Evolutionary conservation across 2,113 vertebrate species (phyloP).

Genomic region (Nothobranchius kuhntae): DNA sequence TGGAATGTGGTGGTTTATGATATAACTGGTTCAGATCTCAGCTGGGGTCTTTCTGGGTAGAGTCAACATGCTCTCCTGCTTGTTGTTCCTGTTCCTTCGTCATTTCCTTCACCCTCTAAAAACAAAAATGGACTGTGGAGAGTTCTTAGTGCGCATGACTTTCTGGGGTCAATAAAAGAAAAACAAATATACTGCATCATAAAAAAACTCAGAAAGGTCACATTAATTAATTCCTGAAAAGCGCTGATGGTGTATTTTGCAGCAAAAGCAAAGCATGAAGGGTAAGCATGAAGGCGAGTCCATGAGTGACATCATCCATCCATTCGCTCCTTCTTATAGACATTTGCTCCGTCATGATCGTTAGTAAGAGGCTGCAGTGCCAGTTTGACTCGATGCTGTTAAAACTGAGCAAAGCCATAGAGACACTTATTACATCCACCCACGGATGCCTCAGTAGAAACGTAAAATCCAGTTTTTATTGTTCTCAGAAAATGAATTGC

Average conservation of each 20-base stretch:
- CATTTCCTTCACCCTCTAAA: neutral
- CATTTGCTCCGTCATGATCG: slow-evolving; percentile 1
- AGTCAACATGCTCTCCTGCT: neutral
- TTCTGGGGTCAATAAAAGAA: slow-evolving; percentile 15
- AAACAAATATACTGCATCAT: neutral
- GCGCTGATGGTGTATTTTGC: slow-evolving; percentile 8
- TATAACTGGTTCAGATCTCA: neutral
- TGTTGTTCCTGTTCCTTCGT: neutral
- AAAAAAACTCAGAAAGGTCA: neutral
- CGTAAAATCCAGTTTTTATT: slow-evolving; percentile 6
- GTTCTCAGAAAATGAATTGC: neutral
- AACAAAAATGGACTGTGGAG: neutral
- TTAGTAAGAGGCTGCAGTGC: neutral
- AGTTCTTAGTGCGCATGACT: slow-evolving; percentile 1
- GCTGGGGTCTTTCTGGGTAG: neutral
- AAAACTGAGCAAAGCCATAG: slow-evolving; percentile 2
- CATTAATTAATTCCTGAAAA: slow-evolving; percentile 8
- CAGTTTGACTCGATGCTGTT: slow-evolving; percentile 1
- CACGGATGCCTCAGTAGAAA: neutral
- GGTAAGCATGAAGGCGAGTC: slow-evolving; percentile 9
- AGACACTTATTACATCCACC: neutral
- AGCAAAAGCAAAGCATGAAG: slow-evolving; percentile 9
- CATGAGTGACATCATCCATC: slow-evolving; percentile 18
- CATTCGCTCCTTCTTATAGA: neutral
- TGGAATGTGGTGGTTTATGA: no score